These are phyloP conservation scores for Vipera latastei DNA, from an alignment of 2,797 vertebrate genomes.

Conservation along the genomic window DNA sequence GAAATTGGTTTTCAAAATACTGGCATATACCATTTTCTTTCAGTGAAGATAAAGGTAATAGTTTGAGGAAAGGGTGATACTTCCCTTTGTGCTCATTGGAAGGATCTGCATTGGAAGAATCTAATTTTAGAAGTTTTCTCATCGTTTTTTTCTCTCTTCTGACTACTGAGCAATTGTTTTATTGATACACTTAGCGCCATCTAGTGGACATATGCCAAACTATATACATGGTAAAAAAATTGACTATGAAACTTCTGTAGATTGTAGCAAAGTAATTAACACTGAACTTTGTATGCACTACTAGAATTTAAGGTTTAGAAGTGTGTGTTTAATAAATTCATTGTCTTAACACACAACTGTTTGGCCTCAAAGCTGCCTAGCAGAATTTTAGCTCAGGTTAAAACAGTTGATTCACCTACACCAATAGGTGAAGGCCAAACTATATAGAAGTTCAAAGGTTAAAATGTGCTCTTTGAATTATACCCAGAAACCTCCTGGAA, in stretches of 20 bases:
- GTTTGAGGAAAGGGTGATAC: constrained; percentile 4
- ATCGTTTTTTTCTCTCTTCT: background rate
- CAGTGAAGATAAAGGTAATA: constrained; percentile 5
- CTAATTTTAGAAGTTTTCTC: constrained; percentile 9
- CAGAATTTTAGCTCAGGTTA: background rate
- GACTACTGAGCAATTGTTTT: background rate
- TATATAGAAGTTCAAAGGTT: background rate
- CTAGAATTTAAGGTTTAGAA: background rate
- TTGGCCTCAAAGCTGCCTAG: background rate
- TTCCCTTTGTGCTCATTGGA: background rate
- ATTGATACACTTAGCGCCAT: constrained; percentile 31
- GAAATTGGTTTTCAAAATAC: background rate
- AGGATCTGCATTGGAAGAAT: background rate
- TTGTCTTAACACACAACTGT: background rate
- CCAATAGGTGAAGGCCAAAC: background rate
- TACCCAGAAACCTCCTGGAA: background rate
- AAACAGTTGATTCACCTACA: background rate
- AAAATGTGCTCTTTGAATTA: background rate
- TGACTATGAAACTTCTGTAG: background rate
- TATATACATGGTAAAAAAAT: background rate
- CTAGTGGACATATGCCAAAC: constrained; percentile 52
- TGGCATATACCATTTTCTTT: background rate
- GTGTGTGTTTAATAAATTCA: background rate
- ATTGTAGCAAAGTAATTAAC: background rate
- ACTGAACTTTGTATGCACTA: background rate